Evolutionary conservation across 2,888 invertebrate genomes (phyloP), one percentile per base, ranked within the genome.

Genomic region (Drosophila sordidula): DNA sequence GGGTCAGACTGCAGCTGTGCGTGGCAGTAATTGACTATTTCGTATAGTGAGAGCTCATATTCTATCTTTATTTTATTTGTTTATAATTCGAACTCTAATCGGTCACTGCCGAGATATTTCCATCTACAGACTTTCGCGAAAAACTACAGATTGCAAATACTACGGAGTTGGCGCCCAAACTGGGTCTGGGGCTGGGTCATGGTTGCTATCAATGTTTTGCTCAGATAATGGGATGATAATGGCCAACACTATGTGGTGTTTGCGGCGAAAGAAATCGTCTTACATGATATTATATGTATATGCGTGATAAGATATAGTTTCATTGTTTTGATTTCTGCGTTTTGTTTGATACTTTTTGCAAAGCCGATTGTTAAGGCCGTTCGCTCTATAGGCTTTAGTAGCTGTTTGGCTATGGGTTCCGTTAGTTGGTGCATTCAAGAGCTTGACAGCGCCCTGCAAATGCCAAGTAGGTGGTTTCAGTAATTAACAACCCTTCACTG

Each of bases 181-280:
- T 29, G 29, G 29, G 29, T 29, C 12, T 22, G 36, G 86, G 82
- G 46, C 68, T 82, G 79, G 88, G 82, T 82, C 86, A 82, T 75
- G 87, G 79, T 76, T 68, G 66, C 61, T 85, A 84, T 87, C 82
- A 85, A 68, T 67, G 51, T 41, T 73, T 66, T 59, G 69, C 55
- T 26, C 62, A 82, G 80, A 87, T 87, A 87, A 70, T 70, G 66
- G 49, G 65, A 79, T 87, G 83, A 82, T 83, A 87, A 76, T 87
- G 80, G 32, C 54, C 38, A 41, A 2, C 44, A 49, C 16, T 49
- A 52, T 46, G 46, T 57, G 34, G 14, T 32, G 32, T 32, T 18
- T 36, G 49, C 29, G 46, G 14, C 47, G 36, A 12, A 72, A 68
- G 69, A 64, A 72, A 66, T 70, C 70, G 67, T 74, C 84, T 89